Conservation (phyloP, 2,797 vertebrate genomes). For the Galaxias olidus region DNA sequence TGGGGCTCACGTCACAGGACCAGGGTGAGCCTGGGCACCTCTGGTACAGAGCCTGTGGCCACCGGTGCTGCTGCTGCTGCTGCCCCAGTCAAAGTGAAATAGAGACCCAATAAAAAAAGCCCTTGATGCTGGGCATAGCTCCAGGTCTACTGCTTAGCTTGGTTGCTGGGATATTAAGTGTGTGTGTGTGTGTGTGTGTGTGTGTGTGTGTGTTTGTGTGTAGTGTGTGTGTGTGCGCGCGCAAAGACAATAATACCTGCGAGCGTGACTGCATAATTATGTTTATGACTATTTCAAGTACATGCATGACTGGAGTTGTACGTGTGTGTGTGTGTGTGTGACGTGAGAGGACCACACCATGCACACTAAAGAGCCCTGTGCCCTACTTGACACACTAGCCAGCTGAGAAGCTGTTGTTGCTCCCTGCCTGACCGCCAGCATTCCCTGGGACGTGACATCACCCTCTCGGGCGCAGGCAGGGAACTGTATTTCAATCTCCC, state of each 20-base stretch:
- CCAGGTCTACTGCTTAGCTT: not conserved
- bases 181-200: not conserved
- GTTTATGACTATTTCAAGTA: no score
- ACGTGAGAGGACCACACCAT: not conserved
- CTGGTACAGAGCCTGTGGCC: not conserved
- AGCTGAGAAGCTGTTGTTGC: not conserved
- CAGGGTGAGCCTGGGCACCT: not conserved
- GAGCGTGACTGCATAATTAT: no score
- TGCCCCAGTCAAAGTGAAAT: conserved; percentile 14
- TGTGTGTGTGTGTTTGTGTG: not conserved
- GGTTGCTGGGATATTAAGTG: not conserved
- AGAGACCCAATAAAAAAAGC: conserved; percentile 12
- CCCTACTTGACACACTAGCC: not conserved
- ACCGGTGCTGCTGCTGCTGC: not conserved
- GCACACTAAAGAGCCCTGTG: not conserved
- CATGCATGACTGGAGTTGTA: not conserved
- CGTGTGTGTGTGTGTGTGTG: conserved; percentile 13
- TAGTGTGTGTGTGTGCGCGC: not conserved
- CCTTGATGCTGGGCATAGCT: conserved; percentile 1
- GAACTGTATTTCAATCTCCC: conserved; percentile 30
- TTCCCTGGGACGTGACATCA: conserved; percentile 66
- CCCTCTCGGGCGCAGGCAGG: conserved; percentile 57
- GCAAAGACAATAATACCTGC: no score
- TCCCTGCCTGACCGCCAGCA: conserved; percentile 55
- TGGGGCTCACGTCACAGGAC: conserved; percentile 2